These are phyloP conservation scores for Drosophila picticornis DNA, from an alignment of 2,888 invertebrate species.

Conservation along the genomic window DNA sequence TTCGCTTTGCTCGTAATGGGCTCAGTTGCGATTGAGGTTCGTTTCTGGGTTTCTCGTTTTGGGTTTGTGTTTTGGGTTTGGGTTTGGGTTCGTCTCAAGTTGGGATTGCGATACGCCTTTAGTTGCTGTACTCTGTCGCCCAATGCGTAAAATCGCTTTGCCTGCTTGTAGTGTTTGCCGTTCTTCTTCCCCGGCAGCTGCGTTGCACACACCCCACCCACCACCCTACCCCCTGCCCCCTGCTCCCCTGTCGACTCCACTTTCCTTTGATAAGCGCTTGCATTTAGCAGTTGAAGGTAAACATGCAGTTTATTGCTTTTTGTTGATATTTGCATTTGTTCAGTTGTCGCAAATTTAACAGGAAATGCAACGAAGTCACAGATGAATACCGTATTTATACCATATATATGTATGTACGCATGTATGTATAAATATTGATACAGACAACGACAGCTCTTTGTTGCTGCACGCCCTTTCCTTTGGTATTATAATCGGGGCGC, in stretches of 20 bases:
- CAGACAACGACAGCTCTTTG: neutral
- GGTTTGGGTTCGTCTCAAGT: neutral
- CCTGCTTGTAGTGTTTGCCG: constrained; percentile 32
- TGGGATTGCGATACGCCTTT: neutral
- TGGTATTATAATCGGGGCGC: neutral
- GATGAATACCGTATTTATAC: constrained; percentile 19
- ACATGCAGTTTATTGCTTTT: constrained; percentile 54
- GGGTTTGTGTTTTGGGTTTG: neutral
- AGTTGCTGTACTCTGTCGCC: constrained; percentile 7
- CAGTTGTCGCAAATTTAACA: constrained; percentile 38
- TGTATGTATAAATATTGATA: neutral
- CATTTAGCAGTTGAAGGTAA: constrained; percentile 50
- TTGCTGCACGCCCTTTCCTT: neutral
- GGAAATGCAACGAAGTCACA: constrained; percentile 40
- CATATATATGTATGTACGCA: neutral
- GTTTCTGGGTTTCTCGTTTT: neutral
- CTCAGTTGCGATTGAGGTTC: neutral
- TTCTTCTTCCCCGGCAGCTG: neutral
- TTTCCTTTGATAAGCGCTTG: constrained; percentile 38
- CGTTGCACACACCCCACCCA: neutral
- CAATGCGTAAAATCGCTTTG: constrained; percentile 41
- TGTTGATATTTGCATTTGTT: constrained; percentile 45
- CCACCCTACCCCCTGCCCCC: fast-evolving
- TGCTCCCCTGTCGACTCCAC: neutral
- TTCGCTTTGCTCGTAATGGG: constrained; percentile 20